These are phyloP conservation scores for Autographa pulchrina DNA, from an alignment of 2,888 invertebrate species.

Conservation along the genomic window DNA sequence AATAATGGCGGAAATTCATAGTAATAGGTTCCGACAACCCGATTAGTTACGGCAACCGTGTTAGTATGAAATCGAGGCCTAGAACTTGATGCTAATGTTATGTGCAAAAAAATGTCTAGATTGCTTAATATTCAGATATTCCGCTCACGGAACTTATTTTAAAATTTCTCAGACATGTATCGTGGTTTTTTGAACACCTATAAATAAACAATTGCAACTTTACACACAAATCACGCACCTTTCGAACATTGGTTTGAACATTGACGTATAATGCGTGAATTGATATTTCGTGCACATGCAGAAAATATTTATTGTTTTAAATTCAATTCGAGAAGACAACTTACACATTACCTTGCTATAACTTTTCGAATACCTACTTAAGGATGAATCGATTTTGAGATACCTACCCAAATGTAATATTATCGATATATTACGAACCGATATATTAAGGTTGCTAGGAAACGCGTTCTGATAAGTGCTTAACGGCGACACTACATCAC, in stretches of 20 bases:
- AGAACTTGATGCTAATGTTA: background rate
- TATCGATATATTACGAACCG: conserved; percentile 49
- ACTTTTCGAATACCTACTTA: too few relatives aligned
- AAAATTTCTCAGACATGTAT: conserved; percentile 38
- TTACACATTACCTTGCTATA: too few relatives aligned
- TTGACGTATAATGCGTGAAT: conserved; percentile 3
- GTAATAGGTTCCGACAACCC: conserved; percentile 21
- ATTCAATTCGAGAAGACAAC: conserved; percentile 21
- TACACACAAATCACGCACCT: conserved; percentile 41
- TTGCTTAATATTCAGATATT: conserved; percentile 39
- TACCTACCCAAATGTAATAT: background rate
- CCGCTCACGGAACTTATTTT: conserved; percentile 24
- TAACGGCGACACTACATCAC: conserved; percentile 8
- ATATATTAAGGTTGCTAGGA: conserved; percentile 52
- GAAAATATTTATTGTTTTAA: conserved; percentile 27
- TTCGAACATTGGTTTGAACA: conserved; percentile 14
- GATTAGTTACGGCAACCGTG: conserved; percentile 13
- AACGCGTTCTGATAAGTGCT: conserved; percentile 27
- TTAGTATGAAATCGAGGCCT: conserved; percentile 22
- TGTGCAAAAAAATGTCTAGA: conserved; percentile 28
- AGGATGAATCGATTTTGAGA: background rate
- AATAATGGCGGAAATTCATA: conserved; percentile 9
- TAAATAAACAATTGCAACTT: conserved; percentile 28
- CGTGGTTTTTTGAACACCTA: conserved; percentile 38
- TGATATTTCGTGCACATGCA: conserved; percentile 30